A percentile compares a stretch with the other conserved stretches of the same genome.
These are phyloP conservation scores for Microchrysa polita DNA, from an alignment of 2,888 invertebrate genomes.

Conservation along the genomic window DNA sequence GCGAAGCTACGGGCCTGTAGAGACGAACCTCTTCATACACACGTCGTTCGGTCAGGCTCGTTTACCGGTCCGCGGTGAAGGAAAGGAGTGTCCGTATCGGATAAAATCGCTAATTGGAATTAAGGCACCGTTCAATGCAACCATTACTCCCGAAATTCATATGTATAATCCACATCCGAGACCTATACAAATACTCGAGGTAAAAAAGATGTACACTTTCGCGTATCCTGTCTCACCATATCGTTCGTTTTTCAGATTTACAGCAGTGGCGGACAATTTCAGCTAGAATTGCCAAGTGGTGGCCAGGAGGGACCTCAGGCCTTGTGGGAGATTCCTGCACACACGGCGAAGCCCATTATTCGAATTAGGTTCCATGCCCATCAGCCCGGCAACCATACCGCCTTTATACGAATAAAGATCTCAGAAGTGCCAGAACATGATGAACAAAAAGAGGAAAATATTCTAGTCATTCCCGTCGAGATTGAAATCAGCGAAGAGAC, in stretches of 20 bases:
- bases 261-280: slow-evolving; percentile 90
- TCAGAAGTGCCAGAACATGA: slow-evolving; percentile 53
- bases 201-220: slow-evolving; percentile 56
- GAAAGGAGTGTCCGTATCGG: slow-evolving; percentile 90
- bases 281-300: slow-evolving; percentile 83
- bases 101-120: slow-evolving; percentile 86
- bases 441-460: slow-evolving; percentile 54
- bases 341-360: slow-evolving; percentile 87
- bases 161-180: slow-evolving; percentile 94
- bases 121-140: slow-evolving; percentile 90
- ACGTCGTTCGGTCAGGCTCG: slow-evolving; percentile 92
- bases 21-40: slow-evolving; percentile 91
- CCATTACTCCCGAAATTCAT: slow-evolving; percentile 86
- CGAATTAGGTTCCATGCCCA: slow-evolving; percentile 82
- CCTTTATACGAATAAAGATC: slow-evolving; percentile 74
- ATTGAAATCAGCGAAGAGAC: slow-evolving; percentile 78
- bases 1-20: slow-evolving; percentile 86
- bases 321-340: slow-evolving; percentile 92
- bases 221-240: not conserved
- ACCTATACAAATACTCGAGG: slow-evolving; percentile 84
- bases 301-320: slow-evolving; percentile 81
- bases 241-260: slow-evolving; percentile 68
- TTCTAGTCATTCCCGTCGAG: slow-evolving; percentile 83
- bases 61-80: slow-evolving; percentile 85
- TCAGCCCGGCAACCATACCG: slow-evolving; percentile 82